These are phyloP conservation scores for Paradoxurus hermaphroditus DNA, from an alignment of 2,113 vertebrate species.

Conservation along the genomic window DNA sequence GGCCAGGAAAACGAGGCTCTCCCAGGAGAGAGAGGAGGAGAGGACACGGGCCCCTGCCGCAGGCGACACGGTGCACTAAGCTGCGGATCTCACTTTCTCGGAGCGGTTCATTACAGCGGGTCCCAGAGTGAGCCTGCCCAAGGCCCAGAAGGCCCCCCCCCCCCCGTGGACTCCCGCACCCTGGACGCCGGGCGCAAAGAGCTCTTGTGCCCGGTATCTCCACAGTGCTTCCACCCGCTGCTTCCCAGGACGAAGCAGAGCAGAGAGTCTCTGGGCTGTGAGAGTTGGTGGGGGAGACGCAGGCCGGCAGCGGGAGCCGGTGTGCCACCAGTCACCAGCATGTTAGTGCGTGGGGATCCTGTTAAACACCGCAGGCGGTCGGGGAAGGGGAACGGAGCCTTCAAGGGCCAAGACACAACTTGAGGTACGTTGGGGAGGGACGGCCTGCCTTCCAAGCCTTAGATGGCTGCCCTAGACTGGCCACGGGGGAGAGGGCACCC, in stretches of 20 bases:
- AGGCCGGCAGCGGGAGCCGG: not conserved
- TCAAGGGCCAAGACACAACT: not conserved
- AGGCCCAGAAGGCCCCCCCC: not conserved
- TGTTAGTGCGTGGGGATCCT: not conserved
- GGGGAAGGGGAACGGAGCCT: not conserved
- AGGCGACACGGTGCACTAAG: not conserved
- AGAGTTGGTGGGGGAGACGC: not conserved
- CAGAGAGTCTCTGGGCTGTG: rapidly evolving
- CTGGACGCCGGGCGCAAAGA: not conserved
- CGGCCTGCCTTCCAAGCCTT: not conserved
- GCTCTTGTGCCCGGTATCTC: not conserved
- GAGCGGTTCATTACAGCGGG: not conserved
- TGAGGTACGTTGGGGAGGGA: not conserved
- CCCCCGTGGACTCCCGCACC: not conserved
- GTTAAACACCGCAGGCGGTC: not conserved
- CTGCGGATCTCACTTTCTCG: not conserved
- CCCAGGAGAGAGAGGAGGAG: not conserved
- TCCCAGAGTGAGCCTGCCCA: not conserved
- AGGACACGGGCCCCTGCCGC: not conserved
- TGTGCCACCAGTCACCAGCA: not conserved
- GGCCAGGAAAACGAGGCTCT: not conserved
- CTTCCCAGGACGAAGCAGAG: not conserved
- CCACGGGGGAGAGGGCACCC: not conserved
- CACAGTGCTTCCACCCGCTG: not conserved
- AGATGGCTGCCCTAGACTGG: not conserved